These are phyloP conservation scores for Thereva nobilitata DNA, from an alignment of 2,888 invertebrate genomes.

Conservation along the genomic window DNA sequence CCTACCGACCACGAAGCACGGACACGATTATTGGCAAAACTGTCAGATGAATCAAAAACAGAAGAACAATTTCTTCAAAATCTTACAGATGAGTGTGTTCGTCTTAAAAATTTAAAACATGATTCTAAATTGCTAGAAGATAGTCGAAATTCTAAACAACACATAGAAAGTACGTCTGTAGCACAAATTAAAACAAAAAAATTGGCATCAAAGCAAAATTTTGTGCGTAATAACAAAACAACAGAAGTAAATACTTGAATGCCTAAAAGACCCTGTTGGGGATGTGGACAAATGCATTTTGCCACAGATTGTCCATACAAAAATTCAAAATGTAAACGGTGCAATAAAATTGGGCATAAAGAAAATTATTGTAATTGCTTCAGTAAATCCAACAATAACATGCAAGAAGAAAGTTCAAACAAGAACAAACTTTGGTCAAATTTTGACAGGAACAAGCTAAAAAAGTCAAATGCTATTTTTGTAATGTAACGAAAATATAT, in stretches of 20 bases:
- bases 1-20: slow-evolving; percentile 40
- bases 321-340: slow-evolving; percentile 38
- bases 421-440: no score
- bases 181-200: no score
- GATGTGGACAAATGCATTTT: slow-evolving; percentile 42
- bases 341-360: slow-evolving; percentile 38
- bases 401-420: no score
- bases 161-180: not conserved
- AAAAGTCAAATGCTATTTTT: slow-evolving; percentile 34
- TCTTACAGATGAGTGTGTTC: slow-evolving; percentile 32
- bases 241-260: slow-evolving; percentile 20
- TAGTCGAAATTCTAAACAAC: slow-evolving; percentile 1
- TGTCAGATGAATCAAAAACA: slow-evolving; percentile 25
- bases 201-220: no score
- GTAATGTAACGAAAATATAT: slow-evolving; percentile 32
- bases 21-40: slow-evolving; percentile 40
- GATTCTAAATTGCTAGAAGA: slow-evolving; percentile 28
- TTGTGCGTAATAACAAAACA: not conserved
- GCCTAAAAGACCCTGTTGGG: slow-evolving; percentile 42
- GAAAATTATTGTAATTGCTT: slow-evolving; percentile 35
- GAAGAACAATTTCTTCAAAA: slow-evolving; percentile 17
- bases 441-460: not conserved
- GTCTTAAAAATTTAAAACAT: slow-evolving; percentile 26
- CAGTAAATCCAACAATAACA: slow-evolving; percentile 11
- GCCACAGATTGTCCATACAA: slow-evolving; percentile 36